These are phyloP conservation scores for Macaria liturata DNA, from an alignment of 2,888 invertebrate genomes.

Conservation along the genomic window DNA sequence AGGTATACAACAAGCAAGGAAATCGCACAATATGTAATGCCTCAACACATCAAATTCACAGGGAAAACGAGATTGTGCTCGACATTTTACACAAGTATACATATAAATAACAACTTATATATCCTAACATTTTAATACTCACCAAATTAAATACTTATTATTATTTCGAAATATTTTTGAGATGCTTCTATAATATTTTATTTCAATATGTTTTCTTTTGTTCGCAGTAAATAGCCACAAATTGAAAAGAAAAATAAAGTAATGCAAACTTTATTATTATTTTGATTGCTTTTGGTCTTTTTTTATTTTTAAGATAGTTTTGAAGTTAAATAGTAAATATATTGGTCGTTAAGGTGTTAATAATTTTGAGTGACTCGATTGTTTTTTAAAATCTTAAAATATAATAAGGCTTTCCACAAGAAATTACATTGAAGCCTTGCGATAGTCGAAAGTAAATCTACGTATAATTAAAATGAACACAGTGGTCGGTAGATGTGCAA, in stretches of 20 bases:
- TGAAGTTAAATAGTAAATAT: no score
- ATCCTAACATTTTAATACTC: constrained; percentile 14
- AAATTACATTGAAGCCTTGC: constrained; percentile 8
- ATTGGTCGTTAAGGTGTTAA: no score
- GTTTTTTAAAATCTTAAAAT: not conserved
- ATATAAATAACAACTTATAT: constrained; percentile 9
- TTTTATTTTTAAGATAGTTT: no score
- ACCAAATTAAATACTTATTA: not conserved
- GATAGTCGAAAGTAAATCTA: constrained; percentile 12
- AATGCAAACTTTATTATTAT: no score
- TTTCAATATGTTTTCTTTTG: not conserved
- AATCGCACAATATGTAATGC: constrained; percentile 35
- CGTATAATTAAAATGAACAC: constrained; percentile 55
- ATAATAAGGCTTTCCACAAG: constrained; percentile 3
- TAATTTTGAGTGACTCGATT: no score
- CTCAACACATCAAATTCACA: constrained; percentile 34
- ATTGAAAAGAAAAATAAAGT: no score
- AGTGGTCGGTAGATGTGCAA: constrained; percentile 63
- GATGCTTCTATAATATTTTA: no score
- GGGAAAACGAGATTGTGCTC: constrained; percentile 40
- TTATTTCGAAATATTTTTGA: no score
- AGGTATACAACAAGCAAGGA: constrained; percentile 38
- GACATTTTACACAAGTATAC: constrained; percentile 4
- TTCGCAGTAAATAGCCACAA: no score
- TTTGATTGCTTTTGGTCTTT: no score